Evolutionary conservation across 2,797 vertebrate species (phyloP).

Genomic region (Moxostoma hubbsi): DNA sequence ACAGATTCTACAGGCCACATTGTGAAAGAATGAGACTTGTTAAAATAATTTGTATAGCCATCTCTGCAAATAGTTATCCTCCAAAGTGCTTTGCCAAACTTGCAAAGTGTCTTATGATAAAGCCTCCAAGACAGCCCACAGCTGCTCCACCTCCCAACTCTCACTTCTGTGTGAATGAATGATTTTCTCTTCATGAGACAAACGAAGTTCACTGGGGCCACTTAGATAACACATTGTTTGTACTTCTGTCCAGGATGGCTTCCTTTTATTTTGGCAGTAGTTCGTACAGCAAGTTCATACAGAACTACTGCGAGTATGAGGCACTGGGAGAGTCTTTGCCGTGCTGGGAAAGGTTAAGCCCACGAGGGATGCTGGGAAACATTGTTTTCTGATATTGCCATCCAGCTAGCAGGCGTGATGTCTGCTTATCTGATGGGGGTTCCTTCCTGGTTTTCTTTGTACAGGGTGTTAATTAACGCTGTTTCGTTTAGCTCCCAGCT

Average conservation of each 20-base stretch:
- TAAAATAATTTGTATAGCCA: neutral
- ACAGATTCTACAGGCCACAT: neutral
- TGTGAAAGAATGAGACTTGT: neutral
- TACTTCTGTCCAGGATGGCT: constrained; percentile 56
- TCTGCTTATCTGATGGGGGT: constrained; percentile 77
- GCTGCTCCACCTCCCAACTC: constrained; percentile 51
- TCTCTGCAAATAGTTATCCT: constrained; percentile 39
- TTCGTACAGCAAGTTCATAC: constrained; percentile 59
- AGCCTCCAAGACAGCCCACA: constrained; percentile 48
- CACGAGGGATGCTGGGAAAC: constrained; percentile 55
- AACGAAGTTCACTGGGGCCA: constrained; percentile 54
- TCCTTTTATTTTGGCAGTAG: constrained; percentile 68
- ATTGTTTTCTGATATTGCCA: constrained; percentile 63
- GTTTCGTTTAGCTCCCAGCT: constrained; percentile 71
- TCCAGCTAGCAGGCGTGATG: constrained; percentile 62
- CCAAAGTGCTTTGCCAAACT: constrained; percentile 45
- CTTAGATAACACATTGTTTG: constrained; percentile 59
- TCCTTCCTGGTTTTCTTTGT: constrained; percentile 83
- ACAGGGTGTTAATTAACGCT: constrained; percentile 71
- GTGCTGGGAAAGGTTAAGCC: constrained; percentile 58
- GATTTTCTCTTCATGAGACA: constrained; percentile 58
- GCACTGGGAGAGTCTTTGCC: constrained; percentile 53
- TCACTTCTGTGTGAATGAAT: constrained; percentile 61
- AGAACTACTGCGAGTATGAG: constrained; percentile 61
- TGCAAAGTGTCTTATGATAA: constrained; percentile 55